These are phyloP conservation scores for Pantala flavescens DNA, from an alignment of 1,140 invertebrate genomes.

Conservation along the genomic window DNA sequence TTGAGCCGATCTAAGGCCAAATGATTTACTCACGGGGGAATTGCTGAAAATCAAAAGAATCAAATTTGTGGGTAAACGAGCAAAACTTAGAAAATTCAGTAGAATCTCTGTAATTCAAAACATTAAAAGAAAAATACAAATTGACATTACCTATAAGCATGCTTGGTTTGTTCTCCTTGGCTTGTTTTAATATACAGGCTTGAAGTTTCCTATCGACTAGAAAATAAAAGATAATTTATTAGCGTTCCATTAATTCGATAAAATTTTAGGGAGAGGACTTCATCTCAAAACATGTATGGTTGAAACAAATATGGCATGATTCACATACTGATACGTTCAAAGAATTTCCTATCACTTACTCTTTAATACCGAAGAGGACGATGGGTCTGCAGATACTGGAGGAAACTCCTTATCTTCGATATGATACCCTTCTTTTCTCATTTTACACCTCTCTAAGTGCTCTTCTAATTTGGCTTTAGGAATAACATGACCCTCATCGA, in stretches of 20 bases:
- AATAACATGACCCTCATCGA: slow-evolving; percentile 37
- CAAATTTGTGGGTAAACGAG: neutral
- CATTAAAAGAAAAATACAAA: neutral
- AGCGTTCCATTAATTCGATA: no score
- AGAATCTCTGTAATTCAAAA: no score
- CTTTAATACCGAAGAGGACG: neutral
- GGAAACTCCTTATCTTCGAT: slow-evolving; percentile 36
- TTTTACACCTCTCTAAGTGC: slow-evolving; percentile 38
- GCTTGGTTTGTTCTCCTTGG: slow-evolving; percentile 27
- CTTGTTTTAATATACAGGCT: slow-evolving; percentile 32
- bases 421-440: slow-evolving; percentile 39
- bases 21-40: neutral
- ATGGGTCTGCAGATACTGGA: slow-evolving; percentile 21
- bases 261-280: no score
- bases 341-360: neutral
- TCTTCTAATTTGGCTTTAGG: slow-evolving; percentile 30
- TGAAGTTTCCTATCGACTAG: slow-evolving; percentile 37
- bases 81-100: no score
- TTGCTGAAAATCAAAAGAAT: slow-evolving; percentile 11
- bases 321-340: no score
- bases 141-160: slow-evolving; percentile 31
- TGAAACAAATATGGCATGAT: no score
- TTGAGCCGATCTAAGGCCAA: neutral
- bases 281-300: no score
- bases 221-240: slow-evolving; percentile 23